Evolutionary conservation across 2,888 invertebrate genomes (phyloP), one percentile per base, ranked within the genome.

Genomic region (Cancer borealis): DNA sequence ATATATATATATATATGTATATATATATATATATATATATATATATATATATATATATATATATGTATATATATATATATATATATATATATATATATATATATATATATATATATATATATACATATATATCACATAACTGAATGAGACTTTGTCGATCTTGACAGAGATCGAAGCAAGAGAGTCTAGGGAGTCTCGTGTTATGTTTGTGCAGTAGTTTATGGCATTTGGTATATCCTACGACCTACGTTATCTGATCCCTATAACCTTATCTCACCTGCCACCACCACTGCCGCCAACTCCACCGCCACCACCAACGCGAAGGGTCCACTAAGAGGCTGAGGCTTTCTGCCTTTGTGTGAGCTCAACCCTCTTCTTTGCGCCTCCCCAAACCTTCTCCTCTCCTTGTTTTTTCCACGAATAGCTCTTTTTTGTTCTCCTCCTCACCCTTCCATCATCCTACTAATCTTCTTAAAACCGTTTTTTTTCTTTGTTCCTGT

Each of bases 401-500:
- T 84, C 17, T 39, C 84, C 84, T 39, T 84, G n/a, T 17, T 84
- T 84, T 84, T 84, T 84, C 39, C 39, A 84, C 14, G 84, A 84
- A 84, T 14, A 84, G 14, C 84, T 66, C 10, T 66, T 66, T 4
- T 79, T 79, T 26, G 26, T 54, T 17, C 54, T 84, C 84, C 84
- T 84, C 84, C 39, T 84, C 39, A 30, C 39, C 84, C 39, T 30
- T 84, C 84, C 84, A 84, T 84, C 84, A 84, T 30, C 84, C 4
- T 84, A 84, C 39, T 84, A 12, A 12, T 39, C 84, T 17, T 84
- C 39, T 84, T 17, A 84, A 84, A 4, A 39, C 84, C 84, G 39
- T 84, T 84, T 84, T 79, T 84, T 3, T 17, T 39, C 14, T 39
- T 39, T 39, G 3, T 39, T 14, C n/a, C 26, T 10, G 21, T 73